A percentile compares a stretch with the other conserved stretches of the same genome.
Evolutionary conservation across 2,797 vertebrate genomes (phyloP).

Genomic region (Phataginus tricuspis): DNA sequence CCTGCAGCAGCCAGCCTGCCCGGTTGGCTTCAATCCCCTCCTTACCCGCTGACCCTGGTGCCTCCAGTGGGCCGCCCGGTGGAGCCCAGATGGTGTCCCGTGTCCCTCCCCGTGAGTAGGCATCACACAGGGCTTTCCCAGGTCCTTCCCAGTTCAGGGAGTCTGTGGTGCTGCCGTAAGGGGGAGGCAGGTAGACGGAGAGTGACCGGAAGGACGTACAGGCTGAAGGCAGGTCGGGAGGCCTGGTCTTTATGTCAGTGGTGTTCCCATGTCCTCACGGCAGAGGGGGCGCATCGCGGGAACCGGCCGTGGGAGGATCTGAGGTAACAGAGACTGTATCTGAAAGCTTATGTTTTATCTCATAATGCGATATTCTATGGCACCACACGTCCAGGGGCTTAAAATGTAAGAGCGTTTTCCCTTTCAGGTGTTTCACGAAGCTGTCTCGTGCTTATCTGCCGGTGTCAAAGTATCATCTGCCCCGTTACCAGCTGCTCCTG

Average conservation of each 20-base stretch:
- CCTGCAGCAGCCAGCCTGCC: no score
- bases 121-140: not conserved
- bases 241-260: no score
- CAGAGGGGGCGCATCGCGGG: rapidly evolving
- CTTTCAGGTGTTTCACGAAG: not conserved
- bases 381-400: not conserved
- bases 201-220: not conserved
- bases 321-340: not conserved
- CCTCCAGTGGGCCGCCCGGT: no score
- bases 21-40: no score
- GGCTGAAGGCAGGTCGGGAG: not conserved
- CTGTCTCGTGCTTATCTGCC: no score
- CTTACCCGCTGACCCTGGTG: no score
- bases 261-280: no score
- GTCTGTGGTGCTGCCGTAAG: not conserved
- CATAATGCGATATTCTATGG: not conserved
- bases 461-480: no score
- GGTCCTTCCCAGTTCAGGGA: not conserved
- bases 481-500: not conserved
- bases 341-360: not conserved
- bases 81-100: no score
- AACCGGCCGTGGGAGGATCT: no score
- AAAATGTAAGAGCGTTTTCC: not conserved
- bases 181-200: not conserved
- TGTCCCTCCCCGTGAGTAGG: not conserved